Conservation (phyloP, 2,797 vertebrate genomes). For the Lepidocolaptes lacrymiger region DNA sequence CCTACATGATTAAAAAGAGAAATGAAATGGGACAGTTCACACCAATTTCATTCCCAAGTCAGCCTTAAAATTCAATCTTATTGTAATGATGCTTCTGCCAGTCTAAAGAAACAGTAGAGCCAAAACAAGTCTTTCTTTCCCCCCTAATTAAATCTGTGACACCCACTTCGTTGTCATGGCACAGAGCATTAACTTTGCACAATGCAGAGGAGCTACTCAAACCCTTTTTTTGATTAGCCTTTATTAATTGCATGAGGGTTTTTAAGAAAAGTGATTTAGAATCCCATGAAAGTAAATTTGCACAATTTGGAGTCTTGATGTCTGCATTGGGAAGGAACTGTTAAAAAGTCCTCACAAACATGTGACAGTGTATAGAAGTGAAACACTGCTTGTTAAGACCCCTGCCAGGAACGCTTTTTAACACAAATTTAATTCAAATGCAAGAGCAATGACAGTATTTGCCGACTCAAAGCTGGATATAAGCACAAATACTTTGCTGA, state of each 20-base stretch:
- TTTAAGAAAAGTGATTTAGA: background rate
- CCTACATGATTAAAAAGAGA: background rate
- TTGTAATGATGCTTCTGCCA: background rate
- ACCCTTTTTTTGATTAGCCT: background rate
- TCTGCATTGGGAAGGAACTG: background rate
- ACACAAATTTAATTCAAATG: background rate
- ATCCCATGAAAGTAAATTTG: background rate
- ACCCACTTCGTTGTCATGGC: background rate
- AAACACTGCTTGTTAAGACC: background rate
- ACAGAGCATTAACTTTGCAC: background rate
- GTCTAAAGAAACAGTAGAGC: background rate
- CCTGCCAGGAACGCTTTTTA: background rate
- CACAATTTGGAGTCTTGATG: background rate
- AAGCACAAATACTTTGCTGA: background rate
- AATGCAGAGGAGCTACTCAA: background rate
- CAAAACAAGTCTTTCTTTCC: background rate
- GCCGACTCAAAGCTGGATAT: background rate
- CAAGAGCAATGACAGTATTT: background rate
- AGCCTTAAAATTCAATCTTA: background rate
- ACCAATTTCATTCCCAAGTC: background rate
- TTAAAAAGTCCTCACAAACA: background rate
- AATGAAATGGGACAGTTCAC: background rate
- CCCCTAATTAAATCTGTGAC: background rate
- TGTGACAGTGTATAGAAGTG: background rate
- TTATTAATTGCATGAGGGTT: background rate